Evolutionary conservation across 2,888 invertebrate species (phyloP), one percentile per base, ranked within the genome.

Genomic region (Fragum sueziense): DNA sequence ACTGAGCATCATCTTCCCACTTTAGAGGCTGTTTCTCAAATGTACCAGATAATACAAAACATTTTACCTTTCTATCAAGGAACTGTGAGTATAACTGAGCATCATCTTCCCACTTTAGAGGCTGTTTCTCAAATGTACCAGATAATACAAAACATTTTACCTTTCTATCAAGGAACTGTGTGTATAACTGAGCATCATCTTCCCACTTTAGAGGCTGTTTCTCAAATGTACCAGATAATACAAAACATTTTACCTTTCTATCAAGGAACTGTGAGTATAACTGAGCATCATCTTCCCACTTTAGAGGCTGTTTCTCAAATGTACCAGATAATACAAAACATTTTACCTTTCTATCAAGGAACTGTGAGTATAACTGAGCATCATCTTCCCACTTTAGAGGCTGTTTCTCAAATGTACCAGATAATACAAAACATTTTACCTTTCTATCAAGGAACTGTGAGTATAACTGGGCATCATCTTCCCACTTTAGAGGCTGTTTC

Each of bases 1-100:
- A 73, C 81, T 93, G 89, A 85, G 92, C 88, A 82, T 93, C 93
- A 59, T 93, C 91, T 70, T 93, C 92, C 91, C 92, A 92, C 74
- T 90, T 89, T 37, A 93, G 80, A 7, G 86, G 85, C 79, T 88
- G 88, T 83, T 93, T 93, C 61, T 87, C 89, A 86, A 93, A 92
- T 51, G 85, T 87, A 59, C n/a, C n/a, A n/a, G n/a, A n/a, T n/a
- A n/a, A n/a, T n/a, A n/a, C n/a, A n/a, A n/a, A n/a, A n/a, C n/a
- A n/a, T n/a, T n/a, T 67, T 74, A 93, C 93, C 91, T 93, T 93
- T 84, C 93, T 89, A 79, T 93, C 93, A 3, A 92, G 80, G 78
- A 90, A 93, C 76, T 90, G 91, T n/a, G 93, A 93, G 82, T 90
- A 90, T 76, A 93, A 73, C 81, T 93, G 89, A 85, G 92, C 88